A percentile compares a stretch with the other conserved stretches of the same genome.
Evolutionary conservation across 2,113 vertebrate species (phyloP).

Genomic region (Mormyrus iriodes): DNA sequence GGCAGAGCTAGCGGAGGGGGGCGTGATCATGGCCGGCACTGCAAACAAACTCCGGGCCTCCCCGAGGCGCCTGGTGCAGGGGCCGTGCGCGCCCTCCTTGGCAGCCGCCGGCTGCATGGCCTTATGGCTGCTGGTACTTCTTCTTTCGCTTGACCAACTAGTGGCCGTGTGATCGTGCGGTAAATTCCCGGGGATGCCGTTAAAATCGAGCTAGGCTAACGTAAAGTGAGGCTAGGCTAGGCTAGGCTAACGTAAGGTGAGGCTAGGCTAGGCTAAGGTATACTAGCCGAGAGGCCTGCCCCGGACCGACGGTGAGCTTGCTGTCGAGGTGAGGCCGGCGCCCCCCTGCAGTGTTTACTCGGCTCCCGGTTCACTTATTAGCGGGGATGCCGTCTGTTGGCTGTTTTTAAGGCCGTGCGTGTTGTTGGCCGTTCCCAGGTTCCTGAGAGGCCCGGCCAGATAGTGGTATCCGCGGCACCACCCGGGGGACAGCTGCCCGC

Average conservation of each 20-base stretch:
- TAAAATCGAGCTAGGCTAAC: background rate
- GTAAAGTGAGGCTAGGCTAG: background rate
- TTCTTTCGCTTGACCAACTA: background rate
- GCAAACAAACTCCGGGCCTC: slow-evolving; percentile 19
- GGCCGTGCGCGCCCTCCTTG: background rate
- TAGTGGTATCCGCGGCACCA: background rate
- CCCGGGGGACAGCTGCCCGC: background rate
- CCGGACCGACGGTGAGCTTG: background rate
- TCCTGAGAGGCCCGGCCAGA: background rate
- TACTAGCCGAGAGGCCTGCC: background rate
- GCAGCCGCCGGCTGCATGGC: background rate
- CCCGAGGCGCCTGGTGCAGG: background rate
- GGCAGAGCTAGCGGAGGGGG: slow-evolving; percentile 10
- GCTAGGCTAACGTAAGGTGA: background rate
- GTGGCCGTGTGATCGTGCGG: background rate
- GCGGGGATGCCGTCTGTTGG: background rate
- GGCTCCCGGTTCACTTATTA: background rate
- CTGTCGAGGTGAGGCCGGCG: background rate
- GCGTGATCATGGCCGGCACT: slow-evolving; percentile 23
- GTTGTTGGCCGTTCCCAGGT: background rate
- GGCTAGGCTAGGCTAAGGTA: background rate
- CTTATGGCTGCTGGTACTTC: background rate
- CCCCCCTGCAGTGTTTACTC: background rate
- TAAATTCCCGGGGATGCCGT: background rate
- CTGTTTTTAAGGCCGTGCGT: background rate